phyloP scores from a whole-genome alignment of 1,140 invertebrate species.

The Drosophila takahashii region DNA sequence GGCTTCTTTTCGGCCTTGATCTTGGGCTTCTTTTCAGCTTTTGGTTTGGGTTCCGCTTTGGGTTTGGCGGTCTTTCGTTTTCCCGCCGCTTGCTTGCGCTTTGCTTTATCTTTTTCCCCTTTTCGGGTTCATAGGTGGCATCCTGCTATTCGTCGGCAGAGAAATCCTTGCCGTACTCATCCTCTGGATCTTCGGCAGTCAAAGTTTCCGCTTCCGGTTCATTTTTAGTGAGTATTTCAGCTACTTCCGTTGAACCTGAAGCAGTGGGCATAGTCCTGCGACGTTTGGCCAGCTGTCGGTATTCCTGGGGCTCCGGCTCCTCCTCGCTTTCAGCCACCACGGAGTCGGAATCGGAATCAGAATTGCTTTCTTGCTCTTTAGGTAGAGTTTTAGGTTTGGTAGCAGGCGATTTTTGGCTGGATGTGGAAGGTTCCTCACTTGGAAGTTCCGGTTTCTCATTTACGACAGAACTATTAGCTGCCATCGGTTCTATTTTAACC shows the following conservation, averaged over 20 bases:
- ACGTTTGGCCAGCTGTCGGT: slow-evolving; percentile 70
- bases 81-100: slow-evolving; percentile 26
- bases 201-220: neutral
- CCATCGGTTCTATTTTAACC: neutral
- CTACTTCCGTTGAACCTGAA: slow-evolving; percentile 3
- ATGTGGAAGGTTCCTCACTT: neutral
- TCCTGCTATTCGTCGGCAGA: slow-evolving; percentile 67
- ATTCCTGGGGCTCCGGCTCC: slow-evolving; percentile 63
- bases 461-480: neutral
- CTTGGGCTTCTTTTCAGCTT: slow-evolving; percentile 44
- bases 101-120: slow-evolving; percentile 26
- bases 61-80: slow-evolving; percentile 28
- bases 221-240: neutral
- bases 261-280: slow-evolving; percentile 48
- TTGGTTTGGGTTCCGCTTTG: slow-evolving; percentile 49
- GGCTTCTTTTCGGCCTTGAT: slow-evolving; percentile 51
- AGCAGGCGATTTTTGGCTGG: neutral
- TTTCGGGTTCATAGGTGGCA: slow-evolving; percentile 54
- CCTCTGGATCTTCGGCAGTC: neutral
- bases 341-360: slow-evolving; percentile 71
- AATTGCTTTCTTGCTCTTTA: slow-evolving; percentile 15
- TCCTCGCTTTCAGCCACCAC: slow-evolving; percentile 79
- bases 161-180: slow-evolving; percentile 47
- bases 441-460: neutral
- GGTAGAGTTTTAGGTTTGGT: neutral